Conservation (phyloP, 1,140 invertebrate species). For the Neelides sp. region DNA sequence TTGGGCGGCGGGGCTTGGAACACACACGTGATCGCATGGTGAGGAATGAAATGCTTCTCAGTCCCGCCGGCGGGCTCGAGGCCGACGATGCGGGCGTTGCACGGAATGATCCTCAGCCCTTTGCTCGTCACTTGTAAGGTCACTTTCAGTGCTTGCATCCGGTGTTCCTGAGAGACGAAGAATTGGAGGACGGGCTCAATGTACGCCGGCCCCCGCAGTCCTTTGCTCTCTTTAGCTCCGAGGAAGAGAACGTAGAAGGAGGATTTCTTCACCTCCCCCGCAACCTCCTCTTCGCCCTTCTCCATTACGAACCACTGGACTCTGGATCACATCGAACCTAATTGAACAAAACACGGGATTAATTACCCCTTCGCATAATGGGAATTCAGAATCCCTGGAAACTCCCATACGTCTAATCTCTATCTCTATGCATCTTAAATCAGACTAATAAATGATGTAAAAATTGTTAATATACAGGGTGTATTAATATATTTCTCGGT, state of each 20-base stretch:
- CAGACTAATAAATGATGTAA: too few species aligned
- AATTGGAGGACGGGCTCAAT: conserved; percentile 69
- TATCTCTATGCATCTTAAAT: too few species aligned
- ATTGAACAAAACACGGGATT: too few species aligned
- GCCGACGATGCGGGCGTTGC: conserved; percentile 29
- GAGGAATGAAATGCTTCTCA: conserved; percentile 90
- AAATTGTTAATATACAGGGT: too few species aligned
- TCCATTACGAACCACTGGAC: too few species aligned
- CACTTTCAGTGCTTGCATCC: conserved; percentile 81
- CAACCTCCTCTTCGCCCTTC: too few species aligned
- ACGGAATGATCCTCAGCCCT: conserved; percentile 83
- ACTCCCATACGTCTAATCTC: too few species aligned
- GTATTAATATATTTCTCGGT: too few species aligned
- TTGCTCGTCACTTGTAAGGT: conserved; percentile 69
- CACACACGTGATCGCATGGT: conserved; percentile 76
- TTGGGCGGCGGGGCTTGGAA: conserved; percentile 49
- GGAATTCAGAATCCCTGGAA: too few species aligned
- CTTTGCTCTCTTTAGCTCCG: conserved; percentile 84
- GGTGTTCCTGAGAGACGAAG: conserved; percentile 63
- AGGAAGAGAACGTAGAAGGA: conserved; percentile 98
- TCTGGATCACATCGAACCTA: too few species aligned
- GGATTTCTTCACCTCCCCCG: conserved; percentile 74
- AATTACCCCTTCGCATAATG: too few species aligned
- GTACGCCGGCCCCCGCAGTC: conserved; percentile 65
- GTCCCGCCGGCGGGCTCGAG: conserved; percentile 33